Conservation (phyloP, 1,140 invertebrate genomes). For the Nasonia longicornis region DNA sequence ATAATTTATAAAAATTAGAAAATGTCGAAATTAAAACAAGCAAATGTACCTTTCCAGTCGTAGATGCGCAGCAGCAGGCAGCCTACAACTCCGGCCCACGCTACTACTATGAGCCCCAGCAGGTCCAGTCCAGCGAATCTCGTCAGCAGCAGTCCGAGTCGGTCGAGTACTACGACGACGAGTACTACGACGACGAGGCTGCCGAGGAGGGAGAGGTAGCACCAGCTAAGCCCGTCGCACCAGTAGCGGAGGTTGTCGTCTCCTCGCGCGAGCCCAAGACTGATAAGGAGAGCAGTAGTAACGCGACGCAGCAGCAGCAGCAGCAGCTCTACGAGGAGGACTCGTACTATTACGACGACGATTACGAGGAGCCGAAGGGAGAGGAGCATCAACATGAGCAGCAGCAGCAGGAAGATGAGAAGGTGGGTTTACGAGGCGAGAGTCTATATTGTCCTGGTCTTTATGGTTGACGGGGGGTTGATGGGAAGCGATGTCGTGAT, state of each 20-base stretch:
- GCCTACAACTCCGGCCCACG: too few relatives aligned
- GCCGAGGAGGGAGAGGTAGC: not conserved
- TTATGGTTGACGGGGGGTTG: not conserved
- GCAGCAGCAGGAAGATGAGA: not conserved
- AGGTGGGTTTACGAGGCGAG: conserved; percentile 2
- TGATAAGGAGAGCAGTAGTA: not conserved
- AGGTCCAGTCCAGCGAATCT: not conserved
- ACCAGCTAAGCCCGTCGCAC: not conserved
- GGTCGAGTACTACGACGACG: conserved; percentile 41
- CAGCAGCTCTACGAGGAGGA: conserved; percentile 29
- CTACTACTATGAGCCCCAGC: not conserved
- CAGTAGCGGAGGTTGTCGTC: not conserved
- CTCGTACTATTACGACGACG: conserved; percentile 40
- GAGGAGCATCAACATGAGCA: not conserved
- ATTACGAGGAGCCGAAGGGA: conserved; percentile 9
- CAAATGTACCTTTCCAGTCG: not conserved
- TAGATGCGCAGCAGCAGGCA: not conserved
- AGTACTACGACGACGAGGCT: conserved; percentile 41
- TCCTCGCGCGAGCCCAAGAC: conserved; percentile 1
- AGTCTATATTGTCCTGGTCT: not conserved
- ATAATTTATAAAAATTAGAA: too few relatives aligned
- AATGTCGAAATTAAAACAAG: too few relatives aligned
- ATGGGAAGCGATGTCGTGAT: not conserved
- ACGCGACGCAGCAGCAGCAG: not conserved
- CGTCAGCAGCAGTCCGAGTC: conserved; percentile 12